A percentile compares a stretch with the other conserved stretches of the same genome.
These are phyloP conservation scores for Arge pagana DNA, from an alignment of 2,888 invertebrate species.

Conservation along the genomic window DNA sequence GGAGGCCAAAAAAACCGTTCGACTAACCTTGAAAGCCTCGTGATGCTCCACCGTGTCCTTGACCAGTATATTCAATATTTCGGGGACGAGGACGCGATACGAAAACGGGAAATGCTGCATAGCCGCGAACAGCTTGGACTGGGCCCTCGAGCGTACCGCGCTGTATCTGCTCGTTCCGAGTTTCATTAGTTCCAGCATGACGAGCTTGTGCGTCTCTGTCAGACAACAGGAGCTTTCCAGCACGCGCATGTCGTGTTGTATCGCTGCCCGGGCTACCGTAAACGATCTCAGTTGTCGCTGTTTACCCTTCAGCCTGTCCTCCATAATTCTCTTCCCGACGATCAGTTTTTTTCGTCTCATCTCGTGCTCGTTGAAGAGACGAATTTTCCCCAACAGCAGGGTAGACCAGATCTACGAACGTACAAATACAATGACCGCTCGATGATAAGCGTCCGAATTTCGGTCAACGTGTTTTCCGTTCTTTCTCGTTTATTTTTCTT, in stretches of 20 bases:
- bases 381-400: slow-evolving; percentile 63
- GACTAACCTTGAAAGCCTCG: slow-evolving; percentile 70
- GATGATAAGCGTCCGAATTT: not conserved
- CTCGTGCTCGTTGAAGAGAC: slow-evolving; percentile 64
- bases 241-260: slow-evolving; percentile 50
- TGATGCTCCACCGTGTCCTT: slow-evolving; percentile 67
- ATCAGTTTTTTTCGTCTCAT: slow-evolving; percentile 70
- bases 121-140: slow-evolving; percentile 67
- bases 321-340: slow-evolving; percentile 66
- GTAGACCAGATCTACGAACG: slow-evolving; percentile 71
- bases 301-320: slow-evolving; percentile 67
- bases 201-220: slow-evolving; percentile 65
- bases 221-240: slow-evolving; percentile 59
- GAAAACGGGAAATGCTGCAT: slow-evolving; percentile 72
- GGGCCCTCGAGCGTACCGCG: slow-evolving; percentile 71
- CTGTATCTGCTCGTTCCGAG: slow-evolving; percentile 72
- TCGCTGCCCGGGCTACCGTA: slow-evolving; percentile 39
- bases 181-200: slow-evolving; percentile 67
- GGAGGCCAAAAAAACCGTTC: not conserved
- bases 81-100: slow-evolving; percentile 69
- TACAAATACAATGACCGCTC: slow-evolving; percentile 1
- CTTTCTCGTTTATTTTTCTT: too few species aligned
- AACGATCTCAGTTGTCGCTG: slow-evolving; percentile 61
- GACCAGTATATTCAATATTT: slow-evolving; percentile 65
- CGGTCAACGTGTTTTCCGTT: slow-evolving; percentile 18